Evolutionary conservation across 2,113 vertebrate genomes (phyloP).

Genomic region (Apodemus sylvaticus): DNA sequence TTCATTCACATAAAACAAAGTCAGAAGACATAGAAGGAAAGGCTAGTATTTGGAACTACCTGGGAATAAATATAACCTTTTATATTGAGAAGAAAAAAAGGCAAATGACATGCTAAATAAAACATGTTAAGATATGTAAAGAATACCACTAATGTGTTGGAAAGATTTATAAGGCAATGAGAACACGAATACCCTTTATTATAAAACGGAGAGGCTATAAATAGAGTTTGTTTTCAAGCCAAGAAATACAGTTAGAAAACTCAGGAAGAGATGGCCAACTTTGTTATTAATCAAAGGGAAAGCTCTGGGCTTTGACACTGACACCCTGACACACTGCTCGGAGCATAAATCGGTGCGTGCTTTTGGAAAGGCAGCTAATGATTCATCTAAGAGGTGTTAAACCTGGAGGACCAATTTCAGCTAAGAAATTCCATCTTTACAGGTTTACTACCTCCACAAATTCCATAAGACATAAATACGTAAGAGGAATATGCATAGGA

Average conservation of each 20-base stretch:
- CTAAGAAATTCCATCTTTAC: neutral
- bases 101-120: slow-evolving; percentile 41
- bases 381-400: slow-evolving; percentile 31
- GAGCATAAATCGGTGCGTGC: neutral
- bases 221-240: slow-evolving; percentile 35
- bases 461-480: neutral
- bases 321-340: neutral
- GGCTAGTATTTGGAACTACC: neutral
- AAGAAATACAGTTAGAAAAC: slow-evolving; percentile 47
- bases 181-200: neutral
- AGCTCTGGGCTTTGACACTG: neutral
- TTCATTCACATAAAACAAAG: slow-evolving; percentile 26
- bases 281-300: slow-evolving; percentile 50
- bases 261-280: slow-evolving; percentile 52
- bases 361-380: slow-evolving; percentile 25
- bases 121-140: slow-evolving; percentile 2
- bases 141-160: slow-evolving; percentile 32
- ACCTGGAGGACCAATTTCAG: neutral
- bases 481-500: neutral
- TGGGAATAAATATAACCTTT: slow-evolving; percentile 43
- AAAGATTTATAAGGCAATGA: slow-evolving; percentile 38
- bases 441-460: slow-evolving; percentile 3
- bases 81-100: slow-evolving; percentile 1
- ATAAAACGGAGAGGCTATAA: slow-evolving; percentile 30
- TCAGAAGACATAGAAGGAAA: slow-evolving; percentile 32